Percentiles rank a stretch among this genome's conserved stretches.
These are phyloP conservation scores for Pseudomyrmex flavicornis DNA, from an alignment of 1,140 invertebrate species.

Conservation along the genomic window DNA sequence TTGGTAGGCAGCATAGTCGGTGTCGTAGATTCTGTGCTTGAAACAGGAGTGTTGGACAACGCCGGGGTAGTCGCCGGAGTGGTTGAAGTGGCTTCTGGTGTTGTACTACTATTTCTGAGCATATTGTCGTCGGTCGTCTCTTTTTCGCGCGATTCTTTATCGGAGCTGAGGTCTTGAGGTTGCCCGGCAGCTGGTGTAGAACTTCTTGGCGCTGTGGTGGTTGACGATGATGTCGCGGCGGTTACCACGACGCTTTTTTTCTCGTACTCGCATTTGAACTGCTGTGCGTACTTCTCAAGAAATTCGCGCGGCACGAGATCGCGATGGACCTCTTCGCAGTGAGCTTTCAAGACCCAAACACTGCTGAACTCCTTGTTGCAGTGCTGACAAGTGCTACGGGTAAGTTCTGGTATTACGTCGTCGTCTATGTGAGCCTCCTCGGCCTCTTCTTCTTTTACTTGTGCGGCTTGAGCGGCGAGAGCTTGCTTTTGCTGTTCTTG, in stretches of 20 bases:
- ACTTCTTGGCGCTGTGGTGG: constrained; percentile 86
- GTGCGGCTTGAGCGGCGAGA: constrained; percentile 77
- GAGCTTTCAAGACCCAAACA: constrained; percentile 97
- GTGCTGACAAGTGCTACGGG: constrained; percentile 91
- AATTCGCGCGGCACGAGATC: constrained; percentile 95
- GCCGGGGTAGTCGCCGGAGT: constrained; percentile 89
- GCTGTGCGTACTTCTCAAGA: constrained; percentile 96
- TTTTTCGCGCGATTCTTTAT: constrained; percentile 85
- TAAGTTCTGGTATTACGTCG: constrained; percentile 87
- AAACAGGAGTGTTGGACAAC: constrained; percentile 86
- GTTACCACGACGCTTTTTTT: constrained; percentile 91
- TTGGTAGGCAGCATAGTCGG: constrained; percentile 84
- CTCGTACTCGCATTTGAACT: constrained; percentile 94
- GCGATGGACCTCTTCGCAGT: constrained; percentile 97
- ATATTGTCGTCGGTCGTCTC: constrained; percentile 86
- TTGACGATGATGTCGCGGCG: constrained; percentile 86
- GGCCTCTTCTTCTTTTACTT: constrained; percentile 85
- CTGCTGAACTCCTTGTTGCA: constrained; percentile 98
- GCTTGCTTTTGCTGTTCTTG: constrained; percentile 82
- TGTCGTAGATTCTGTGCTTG: constrained; percentile 87
- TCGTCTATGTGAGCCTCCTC: constrained; percentile 85
- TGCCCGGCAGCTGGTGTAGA: constrained; percentile 84
- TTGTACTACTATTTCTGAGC: constrained; percentile 81
- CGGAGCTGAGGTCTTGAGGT: constrained; percentile 79
- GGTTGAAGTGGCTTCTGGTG: constrained; percentile 86